Percentiles rank a stretch among this genome's conserved stretches.
phyloP scores from a whole-genome alignment of 92 coral and sea anemone species.

The Epizoanthus ramosus region DNA sequence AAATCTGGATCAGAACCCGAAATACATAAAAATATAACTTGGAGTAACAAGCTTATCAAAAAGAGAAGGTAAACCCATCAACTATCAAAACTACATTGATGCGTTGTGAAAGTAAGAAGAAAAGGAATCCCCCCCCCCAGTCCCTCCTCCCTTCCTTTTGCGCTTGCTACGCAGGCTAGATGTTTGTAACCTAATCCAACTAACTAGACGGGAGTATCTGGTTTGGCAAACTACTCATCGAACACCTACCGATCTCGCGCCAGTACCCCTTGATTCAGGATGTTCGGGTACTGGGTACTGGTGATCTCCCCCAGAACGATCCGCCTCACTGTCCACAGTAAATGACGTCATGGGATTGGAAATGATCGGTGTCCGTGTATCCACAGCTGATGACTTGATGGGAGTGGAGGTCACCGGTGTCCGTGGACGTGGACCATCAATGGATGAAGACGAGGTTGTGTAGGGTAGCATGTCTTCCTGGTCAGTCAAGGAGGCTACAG shows the following conservation, averaged over 20 bases:
- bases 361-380: conserved; percentile 11
- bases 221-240: neutral
- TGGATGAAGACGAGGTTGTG: conserved; percentile 21
- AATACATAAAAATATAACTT: too few relatives aligned
- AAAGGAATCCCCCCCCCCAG: too few relatives aligned
- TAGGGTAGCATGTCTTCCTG: conserved; percentile 10
- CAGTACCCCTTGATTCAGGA: neutral
- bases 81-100: too few relatives aligned
- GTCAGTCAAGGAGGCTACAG: conserved; percentile 14
- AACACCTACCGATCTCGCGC: conserved; percentile 13
- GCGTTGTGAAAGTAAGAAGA: too few relatives aligned
- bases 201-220: neutral
- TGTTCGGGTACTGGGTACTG: neutral
- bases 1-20: too few relatives aligned
- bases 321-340: neutral
- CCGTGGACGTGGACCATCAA: neutral
- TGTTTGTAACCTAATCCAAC: too few relatives aligned
- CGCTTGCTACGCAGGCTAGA: too few relatives aligned
- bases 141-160: too few relatives aligned
- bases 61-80: too few relatives aligned
- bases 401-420: conserved; percentile 33
- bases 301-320: neutral
- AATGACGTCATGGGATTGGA: conserved; percentile 21
- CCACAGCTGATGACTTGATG: conserved; percentile 6
- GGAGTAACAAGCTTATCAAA: too few relatives aligned